Conservation (phyloP, 1,140 invertebrate species). For the Cyclina sinensis region DNA sequence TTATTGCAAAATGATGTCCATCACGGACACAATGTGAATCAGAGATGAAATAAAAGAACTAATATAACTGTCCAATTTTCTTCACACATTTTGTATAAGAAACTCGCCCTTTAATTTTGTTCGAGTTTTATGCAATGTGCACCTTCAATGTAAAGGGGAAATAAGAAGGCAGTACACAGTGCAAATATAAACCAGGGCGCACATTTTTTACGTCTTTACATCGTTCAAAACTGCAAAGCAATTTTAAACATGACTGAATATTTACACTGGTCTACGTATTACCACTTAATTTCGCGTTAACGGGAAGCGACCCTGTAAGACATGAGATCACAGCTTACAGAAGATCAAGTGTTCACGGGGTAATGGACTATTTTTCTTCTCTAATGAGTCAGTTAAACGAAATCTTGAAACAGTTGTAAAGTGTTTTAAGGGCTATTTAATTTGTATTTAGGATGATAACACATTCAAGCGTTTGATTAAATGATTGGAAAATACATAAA, state of each 20-base stretch:
- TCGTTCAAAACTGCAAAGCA: constrained; percentile 26
- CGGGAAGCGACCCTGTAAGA: not conserved
- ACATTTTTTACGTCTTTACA: not conserved
- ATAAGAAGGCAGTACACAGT: not conserved
- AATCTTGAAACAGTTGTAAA: constrained; percentile 1
- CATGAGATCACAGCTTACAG: not conserved
- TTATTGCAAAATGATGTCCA: not conserved
- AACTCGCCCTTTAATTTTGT: no score
- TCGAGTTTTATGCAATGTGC: not conserved
- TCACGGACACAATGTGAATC: no score
- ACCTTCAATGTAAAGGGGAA: not conserved
- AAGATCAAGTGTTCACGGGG: not conserved
- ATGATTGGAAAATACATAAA: no score
- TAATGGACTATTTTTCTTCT: constrained; percentile 23
- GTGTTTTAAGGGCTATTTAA: constrained; percentile 27
- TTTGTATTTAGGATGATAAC: not conserved
- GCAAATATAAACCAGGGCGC: constrained; percentile 14
- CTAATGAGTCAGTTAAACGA: constrained; percentile 11
- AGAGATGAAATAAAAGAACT: no score
- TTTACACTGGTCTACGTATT: not conserved
- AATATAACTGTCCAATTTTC: no score
- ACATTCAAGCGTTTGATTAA: not conserved
- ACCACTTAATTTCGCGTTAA: constrained; percentile 5
- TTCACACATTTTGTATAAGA: no score
- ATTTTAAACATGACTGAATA: constrained; percentile 33